Evolutionary conservation across 2,113 vertebrate species (phyloP).

Genomic region (Corydoras maculifer): DNA sequence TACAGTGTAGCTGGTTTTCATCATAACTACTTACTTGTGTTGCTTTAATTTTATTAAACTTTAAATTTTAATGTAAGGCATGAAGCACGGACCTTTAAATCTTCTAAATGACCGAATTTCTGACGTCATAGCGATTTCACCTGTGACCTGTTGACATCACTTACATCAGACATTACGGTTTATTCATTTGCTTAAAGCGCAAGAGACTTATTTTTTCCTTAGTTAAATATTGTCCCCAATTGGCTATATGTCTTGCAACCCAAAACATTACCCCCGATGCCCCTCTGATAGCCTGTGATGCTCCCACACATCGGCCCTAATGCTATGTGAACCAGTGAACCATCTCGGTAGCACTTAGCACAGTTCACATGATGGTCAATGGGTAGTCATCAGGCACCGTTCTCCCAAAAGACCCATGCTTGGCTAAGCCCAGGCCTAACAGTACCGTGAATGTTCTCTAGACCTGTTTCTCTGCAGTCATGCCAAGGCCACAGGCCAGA

Average conservation of each 20-base stretch:
- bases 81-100: too few species aligned
- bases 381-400: conserved; percentile 8
- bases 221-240: too few species aligned
- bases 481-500: conserved; percentile 60
- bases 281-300: not conserved
- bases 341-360: conserved; percentile 23
- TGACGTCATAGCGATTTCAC: too few species aligned
- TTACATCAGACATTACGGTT: too few species aligned
- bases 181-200: too few species aligned
- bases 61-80: too few species aligned
- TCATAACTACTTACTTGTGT: too few species aligned
- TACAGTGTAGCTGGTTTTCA: too few species aligned
- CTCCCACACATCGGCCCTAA: conserved; percentile 20
- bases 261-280: not conserved
- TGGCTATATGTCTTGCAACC: not conserved
- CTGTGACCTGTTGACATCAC: too few species aligned
- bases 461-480: conserved; percentile 45
- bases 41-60: too few species aligned
- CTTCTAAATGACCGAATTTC: too few species aligned
- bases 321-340: conserved; percentile 24
- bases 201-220: too few species aligned
- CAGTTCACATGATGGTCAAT: conserved; percentile 32
- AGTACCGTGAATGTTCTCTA: conserved; percentile 32
- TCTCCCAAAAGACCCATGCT: conserved; percentile 13
- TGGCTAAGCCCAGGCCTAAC: conserved; percentile 54